phyloP scores from a whole-genome alignment of 2,113 vertebrate genomes.

The Catharus fuscescens region DNA sequence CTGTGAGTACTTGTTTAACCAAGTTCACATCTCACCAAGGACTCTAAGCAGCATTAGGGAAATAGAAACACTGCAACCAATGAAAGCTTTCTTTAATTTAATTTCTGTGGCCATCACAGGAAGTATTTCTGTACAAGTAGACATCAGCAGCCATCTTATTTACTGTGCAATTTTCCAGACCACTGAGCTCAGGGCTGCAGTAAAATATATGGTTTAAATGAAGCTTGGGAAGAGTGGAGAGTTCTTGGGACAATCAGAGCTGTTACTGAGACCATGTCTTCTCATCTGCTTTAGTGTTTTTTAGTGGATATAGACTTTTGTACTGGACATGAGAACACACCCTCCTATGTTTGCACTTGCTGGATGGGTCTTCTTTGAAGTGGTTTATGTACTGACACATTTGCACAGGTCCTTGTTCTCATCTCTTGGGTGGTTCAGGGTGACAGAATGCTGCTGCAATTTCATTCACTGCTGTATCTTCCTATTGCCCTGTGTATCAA shows the following conservation, averaged over 20 bases:
- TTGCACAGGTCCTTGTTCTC: neutral
- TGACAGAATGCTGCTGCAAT: neutral
- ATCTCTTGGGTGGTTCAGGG: neutral
- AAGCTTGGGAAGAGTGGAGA: neutral
- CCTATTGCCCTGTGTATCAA: neutral
- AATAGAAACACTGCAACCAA: neutral
- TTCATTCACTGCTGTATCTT: neutral
- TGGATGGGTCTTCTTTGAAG: neutral
- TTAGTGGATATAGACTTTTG: neutral
- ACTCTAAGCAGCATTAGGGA: neutral
- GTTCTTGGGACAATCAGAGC: neutral
- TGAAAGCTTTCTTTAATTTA: neutral
- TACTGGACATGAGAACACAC: neutral
- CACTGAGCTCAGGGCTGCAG: neutral
- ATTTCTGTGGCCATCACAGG: neutral
- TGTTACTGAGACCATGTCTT: neutral
- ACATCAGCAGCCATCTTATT: neutral
- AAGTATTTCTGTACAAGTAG: neutral
- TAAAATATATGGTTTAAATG: neutral
- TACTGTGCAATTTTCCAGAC: conserved; percentile 19
- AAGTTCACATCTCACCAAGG: neutral
- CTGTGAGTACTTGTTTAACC: neutral
- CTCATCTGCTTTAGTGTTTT: neutral
- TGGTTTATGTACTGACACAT: neutral
- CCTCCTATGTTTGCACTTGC: neutral